Base-by-base conservation (phyloP, 2,888 invertebrate genomes). In the Dolichomitus sp. region DNA sequence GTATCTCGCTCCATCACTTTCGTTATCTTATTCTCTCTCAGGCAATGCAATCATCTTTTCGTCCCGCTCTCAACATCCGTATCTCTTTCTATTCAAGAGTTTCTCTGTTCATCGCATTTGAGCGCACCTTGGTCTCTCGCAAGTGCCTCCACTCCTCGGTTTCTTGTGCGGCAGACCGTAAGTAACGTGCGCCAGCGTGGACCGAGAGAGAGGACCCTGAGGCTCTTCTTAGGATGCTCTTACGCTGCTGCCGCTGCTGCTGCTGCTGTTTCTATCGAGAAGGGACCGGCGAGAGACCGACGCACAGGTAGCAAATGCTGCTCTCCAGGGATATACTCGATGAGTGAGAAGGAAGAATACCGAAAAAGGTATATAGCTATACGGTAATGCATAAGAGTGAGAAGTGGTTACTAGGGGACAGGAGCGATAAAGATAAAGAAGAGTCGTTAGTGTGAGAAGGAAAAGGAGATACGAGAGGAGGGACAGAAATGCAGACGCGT, bases 291-390 rank as follows among this genome's bases (percentile, higher is more conserved):
- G 59, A 50, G 59, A 45, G 27, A 66, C 66, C 85, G 85, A 82
- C 88, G 86, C 87, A 89, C 91, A 90, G 92, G 91, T 91, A 90
- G 91, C 89, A 86, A 82, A 85, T 79, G 86, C 76, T 74, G 52
- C 74, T 74, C 66, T 30, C 54, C 65, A 27, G 42, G 52, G 37
- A 70, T 63, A 65, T 80, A 40, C 52, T 30, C 17, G 59, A 27
- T 12, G 52, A 52, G 69, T 33, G 74, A 70, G 52, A 68, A 57
- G 52, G 72, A 73, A 45, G 57, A 79, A 17, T 48, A n/a, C 33
- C 66, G 30, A 68, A 30, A 59, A 48, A 72, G 57, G 37, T 57
- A 17, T 66, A 73, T 14, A 74, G 14, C 7, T 63, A 63, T 61
- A 30, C 30, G 19, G 19, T 37, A 4, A 45, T 11, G 11, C 14